These are phyloP conservation scores for Drosophila pachea DNA, from an alignment of 1,140 invertebrate species.

Conservation along the genomic window DNA sequence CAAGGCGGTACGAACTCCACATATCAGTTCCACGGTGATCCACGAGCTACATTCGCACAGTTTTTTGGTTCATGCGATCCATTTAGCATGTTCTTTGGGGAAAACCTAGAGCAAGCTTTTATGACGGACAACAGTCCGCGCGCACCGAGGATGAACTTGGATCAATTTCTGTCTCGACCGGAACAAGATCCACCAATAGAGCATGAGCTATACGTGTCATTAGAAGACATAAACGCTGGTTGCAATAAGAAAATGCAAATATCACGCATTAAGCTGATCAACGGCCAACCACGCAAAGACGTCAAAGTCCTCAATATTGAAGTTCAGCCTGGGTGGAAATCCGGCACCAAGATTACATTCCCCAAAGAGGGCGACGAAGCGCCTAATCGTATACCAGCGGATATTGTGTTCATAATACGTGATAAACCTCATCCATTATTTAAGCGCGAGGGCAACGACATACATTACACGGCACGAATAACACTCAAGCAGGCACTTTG, in stretches of 20 bases:
- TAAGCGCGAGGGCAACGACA: slow-evolving; percentile 91
- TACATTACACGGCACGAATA: slow-evolving; percentile 88
- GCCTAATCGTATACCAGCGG: slow-evolving; percentile 91
- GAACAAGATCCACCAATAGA: slow-evolving; percentile 89
- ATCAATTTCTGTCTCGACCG: slow-evolving; percentile 24
- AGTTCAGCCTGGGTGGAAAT: slow-evolving; percentile 96
- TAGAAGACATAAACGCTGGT: slow-evolving; percentile 89
- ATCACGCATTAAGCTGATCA: slow-evolving; percentile 84
- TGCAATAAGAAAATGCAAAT: slow-evolving; percentile 97
- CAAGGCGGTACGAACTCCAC: slow-evolving; percentile 83
- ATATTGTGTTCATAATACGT: slow-evolving; percentile 95
- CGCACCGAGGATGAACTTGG: not conserved
- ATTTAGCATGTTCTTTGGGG: slow-evolving; percentile 76
- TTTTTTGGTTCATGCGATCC: slow-evolving; percentile 83
- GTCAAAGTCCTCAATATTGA: slow-evolving; percentile 94
- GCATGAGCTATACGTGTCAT: slow-evolving; percentile 88
- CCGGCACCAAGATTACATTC: slow-evolving; percentile 96
- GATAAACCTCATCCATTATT: slow-evolving; percentile 93
- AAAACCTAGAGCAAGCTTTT: slow-evolving; percentile 79
- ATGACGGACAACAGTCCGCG: slow-evolving; percentile 73
- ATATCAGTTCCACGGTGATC: slow-evolving; percentile 89
- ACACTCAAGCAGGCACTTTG: slow-evolving; percentile 89
- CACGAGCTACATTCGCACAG: slow-evolving; percentile 89
- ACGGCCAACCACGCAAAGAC: slow-evolving; percentile 84
- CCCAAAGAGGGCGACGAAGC: slow-evolving; percentile 93